Evolutionary conservation across 2,888 invertebrate species (phyloP), one percentile per base, ranked within the genome.

Genomic region (Trimorus sp.): DNA sequence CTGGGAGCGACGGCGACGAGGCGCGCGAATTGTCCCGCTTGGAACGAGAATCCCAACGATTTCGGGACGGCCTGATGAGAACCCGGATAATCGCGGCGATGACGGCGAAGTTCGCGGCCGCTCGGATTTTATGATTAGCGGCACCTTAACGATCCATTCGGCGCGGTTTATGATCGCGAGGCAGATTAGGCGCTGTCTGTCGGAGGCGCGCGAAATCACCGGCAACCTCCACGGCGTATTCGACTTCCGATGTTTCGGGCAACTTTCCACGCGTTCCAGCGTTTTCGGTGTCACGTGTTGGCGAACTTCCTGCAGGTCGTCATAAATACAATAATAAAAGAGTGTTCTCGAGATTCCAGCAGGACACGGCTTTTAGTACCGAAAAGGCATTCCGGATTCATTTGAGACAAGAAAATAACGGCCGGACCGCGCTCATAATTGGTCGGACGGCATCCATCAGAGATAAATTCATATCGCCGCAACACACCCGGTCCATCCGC

Each of bases 151-250:
- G 84, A 84, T 85, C 74, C 78, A 74, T 63, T 79, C 83, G 84
- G 77, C 79, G 85, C 86, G 86, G 88, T 89, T 89, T 88, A 88
- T 85, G 84, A 84, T 85, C 85, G 83, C 56, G 70, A 75, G 87
- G 88, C 65, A 84, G 79, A 84, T 82, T 79, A 82, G 74, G 62
- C 70, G 45, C 54, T 40, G 40, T 26, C 26, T 26, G 26, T 26
- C 26, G 26, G 26, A 26, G 26, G 26, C 26, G 26, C 26, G 65
- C 59, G 59, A 70, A 76, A 58, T 40, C 26, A 26, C 26, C 26
- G 26, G 26, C 26, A 26, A 1, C n/a, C n/a, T n/a, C n/a, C n/a
- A n/a, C n/a, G n/a, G n/a, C 26, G 26, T 26, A 26, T 26, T 26
- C 26, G 26, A 26, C 26, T 26, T 26, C 26, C 26, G 26, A 26